Evolutionary conservation across 2,797 vertebrate genomes (phyloP), one percentile per base, ranked within the genome.

Genomic region (Helarctos malayanus): DNA sequence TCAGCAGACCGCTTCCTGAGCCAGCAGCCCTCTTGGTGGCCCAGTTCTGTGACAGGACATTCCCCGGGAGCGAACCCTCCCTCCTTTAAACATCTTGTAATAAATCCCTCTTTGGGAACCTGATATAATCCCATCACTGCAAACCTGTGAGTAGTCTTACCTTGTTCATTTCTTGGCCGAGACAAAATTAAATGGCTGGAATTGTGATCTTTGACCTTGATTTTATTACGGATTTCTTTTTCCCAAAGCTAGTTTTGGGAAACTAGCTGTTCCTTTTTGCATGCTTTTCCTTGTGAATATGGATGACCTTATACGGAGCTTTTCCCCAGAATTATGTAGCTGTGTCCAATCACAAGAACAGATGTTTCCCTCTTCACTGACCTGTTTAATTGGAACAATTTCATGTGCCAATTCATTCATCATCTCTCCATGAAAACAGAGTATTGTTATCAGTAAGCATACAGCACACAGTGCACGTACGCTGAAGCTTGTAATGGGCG

Each of bases 221-320:
- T 41, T 96, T 95, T 63, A 82, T 29, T 38, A 78, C 32, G 15
- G 29, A 71, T 23, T 41, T 81, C 59, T 73, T 93, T 93, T 76
- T n/a, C 63, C 63, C 57, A 80, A 78, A 83, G 45, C 38, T 79
- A 81, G 16, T 80, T 93, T 85, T 94, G 54, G 94, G 41, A 41
- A 41, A 85, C 41, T 82, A 45, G 32, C 45, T 57, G 19, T 90
- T 92, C 27, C 21, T 10, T 57, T 85, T 61, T 81, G 75, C 54
- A 32, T 35, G 41, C 0, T 71, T 91, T 95, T 61, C 45, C 38
- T 80, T 45, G 61, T 54, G 32, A 25, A 29, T 45, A 14, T 54
- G 14, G 8, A 57, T 69, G 65, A 91, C 21, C 27, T 95, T 84
- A 41, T 59, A 2, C 19, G 61, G 7, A 35, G 38, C 35, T 79